Evolutionary conservation across 2,113 vertebrate species (phyloP).

Genomic region (Caracal caracal): DNA sequence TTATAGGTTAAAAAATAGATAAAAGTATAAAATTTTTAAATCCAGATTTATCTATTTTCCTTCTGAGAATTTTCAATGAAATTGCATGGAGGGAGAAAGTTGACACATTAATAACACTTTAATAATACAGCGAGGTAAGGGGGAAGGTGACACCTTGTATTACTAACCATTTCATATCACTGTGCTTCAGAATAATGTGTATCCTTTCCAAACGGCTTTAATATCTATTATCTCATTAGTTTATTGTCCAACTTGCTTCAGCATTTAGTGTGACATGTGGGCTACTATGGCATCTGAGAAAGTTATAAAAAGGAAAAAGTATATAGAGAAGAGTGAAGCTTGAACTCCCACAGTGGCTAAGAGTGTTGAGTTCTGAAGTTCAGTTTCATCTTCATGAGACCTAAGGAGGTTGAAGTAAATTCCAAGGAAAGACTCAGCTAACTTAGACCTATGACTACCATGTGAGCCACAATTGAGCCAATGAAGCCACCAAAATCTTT

Average conservation of each 20-base stretch:
- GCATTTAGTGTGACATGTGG: background rate
- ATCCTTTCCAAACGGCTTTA: background rate
- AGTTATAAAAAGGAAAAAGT: background rate
- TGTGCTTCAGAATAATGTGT: background rate
- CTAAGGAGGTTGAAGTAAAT: background rate
- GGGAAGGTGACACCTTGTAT: background rate
- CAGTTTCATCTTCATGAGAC: background rate
- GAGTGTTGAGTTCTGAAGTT: background rate
- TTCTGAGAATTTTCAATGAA: slow-evolving; percentile 24
- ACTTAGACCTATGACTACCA: background rate
- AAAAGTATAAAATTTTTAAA: background rate
- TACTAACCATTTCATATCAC: background rate
- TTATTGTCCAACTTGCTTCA: background rate
- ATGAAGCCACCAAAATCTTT: background rate
- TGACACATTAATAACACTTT: background rate
- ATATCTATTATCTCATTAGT: background rate
- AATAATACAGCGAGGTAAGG: background rate
- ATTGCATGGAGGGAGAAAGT: background rate
- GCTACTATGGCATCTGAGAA: background rate
- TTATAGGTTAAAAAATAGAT: background rate
- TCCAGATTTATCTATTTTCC: background rate
- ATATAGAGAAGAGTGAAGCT: background rate
- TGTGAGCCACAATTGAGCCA: background rate
- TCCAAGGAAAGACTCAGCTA: background rate
- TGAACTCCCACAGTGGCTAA: background rate